phyloP scores from a whole-genome alignment of 2,113 vertebrate genomes.

The Dicentrarchus labrax region DNA sequence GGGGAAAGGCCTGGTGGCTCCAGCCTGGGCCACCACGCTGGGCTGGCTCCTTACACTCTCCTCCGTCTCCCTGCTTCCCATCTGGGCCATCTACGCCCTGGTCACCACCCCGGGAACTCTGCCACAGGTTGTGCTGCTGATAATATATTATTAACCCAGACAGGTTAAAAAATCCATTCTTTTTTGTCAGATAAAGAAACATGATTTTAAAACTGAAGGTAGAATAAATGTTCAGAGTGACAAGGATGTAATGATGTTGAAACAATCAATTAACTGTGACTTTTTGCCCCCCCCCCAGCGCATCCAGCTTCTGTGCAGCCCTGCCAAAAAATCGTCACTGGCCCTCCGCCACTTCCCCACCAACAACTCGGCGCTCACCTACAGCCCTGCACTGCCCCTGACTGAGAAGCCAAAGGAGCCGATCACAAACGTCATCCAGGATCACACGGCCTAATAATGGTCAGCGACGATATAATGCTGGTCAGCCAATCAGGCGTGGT shows the following conservation, averaged over 20 bases:
- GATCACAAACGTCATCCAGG: constrained; percentile 6
- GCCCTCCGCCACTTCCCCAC: constrained; percentile 31
- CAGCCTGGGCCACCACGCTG: constrained; percentile 75
- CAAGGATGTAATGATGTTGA: neutral
- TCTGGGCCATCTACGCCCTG: constrained; percentile 78
- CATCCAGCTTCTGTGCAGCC: constrained; percentile 67
- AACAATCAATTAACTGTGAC: neutral
- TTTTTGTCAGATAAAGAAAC: neutral
- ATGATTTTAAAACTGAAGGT: neutral
- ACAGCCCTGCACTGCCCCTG: constrained; percentile 49
- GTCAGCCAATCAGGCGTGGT: constrained; percentile 11
- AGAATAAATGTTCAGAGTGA: neutral
- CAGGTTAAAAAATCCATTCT: neutral
- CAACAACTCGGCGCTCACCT: constrained; percentile 4
- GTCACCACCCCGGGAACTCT: constrained; percentile 72
- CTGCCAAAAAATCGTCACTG: constrained; percentile 12
- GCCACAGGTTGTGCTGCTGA: constrained; percentile 63
- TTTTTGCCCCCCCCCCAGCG: constrained; percentile 47
- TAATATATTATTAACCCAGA: neutral
- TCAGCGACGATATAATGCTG: neutral
- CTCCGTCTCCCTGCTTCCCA: constrained; percentile 81
- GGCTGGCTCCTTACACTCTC: constrained; percentile 81
- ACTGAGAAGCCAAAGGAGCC: constrained; percentile 48
- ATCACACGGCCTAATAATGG: neutral
- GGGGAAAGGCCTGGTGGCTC: constrained; percentile 71